Percentiles rank a stretch among this genome's conserved stretches.
Conservation (phyloP, 2,888 invertebrate species). For the Plemyria rubiginata region DNA sequence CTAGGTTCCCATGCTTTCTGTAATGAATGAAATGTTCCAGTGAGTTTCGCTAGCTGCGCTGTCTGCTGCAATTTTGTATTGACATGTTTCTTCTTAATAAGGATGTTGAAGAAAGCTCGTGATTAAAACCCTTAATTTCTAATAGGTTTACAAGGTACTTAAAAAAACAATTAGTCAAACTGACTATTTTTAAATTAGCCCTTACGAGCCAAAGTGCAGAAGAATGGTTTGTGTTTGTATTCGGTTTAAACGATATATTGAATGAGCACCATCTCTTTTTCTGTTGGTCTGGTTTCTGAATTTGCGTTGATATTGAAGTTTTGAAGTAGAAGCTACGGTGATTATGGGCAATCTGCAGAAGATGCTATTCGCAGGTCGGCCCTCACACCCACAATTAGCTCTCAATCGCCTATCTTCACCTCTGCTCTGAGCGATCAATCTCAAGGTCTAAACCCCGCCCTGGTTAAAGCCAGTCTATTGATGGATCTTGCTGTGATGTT, state of each 20-base stretch:
- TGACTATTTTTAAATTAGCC: no score
- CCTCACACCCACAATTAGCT: slow-evolving; percentile 50
- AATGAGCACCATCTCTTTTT: no score
- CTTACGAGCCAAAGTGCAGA: no score
- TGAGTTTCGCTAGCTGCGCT: slow-evolving; percentile 4
- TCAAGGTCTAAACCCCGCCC: background rate
- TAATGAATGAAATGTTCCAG: slow-evolving; percentile 35
- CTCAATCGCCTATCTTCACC: slow-evolving; percentile 47
- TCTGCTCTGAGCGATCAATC: slow-evolving; percentile 9
- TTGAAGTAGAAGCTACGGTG: background rate
- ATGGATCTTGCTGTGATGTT: no score
- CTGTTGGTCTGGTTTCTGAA: no score
- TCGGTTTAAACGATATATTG: no score
- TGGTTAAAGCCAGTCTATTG: background rate
- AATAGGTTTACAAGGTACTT: no score
- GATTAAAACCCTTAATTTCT: background rate
- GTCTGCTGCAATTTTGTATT: background rate
- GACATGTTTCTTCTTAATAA: background rate
- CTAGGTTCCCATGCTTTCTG: slow-evolving; percentile 76
- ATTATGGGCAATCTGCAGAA: background rate
- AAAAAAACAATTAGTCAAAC: no score
- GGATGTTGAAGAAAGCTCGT: background rate
- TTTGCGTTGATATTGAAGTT: background rate
- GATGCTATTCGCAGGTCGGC: background rate
- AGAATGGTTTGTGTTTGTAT: no score